Evolutionary conservation across 2,888 invertebrate species (phyloP).

Genomic region (Volucella inflata): DNA sequence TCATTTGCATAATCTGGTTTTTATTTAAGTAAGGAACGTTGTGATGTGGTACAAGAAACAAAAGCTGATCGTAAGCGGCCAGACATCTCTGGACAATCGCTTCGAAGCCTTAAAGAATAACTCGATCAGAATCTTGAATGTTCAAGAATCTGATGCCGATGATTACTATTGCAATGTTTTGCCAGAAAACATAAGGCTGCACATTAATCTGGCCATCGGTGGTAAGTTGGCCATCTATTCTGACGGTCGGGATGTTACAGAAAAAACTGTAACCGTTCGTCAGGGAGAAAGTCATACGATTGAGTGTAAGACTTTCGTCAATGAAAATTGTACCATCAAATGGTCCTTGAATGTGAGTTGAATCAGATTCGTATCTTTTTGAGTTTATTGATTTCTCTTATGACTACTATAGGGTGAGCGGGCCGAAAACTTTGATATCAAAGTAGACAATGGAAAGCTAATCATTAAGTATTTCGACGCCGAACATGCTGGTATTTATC

Average conservation of each 20-base stretch:
- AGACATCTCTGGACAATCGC: constrained; percentile 76
- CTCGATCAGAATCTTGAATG: constrained; percentile 78
- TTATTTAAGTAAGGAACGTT: constrained; percentile 78
- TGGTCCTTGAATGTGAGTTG: constrained; percentile 81
- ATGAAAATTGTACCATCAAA: constrained; percentile 78
- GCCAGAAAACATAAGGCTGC: constrained; percentile 79
- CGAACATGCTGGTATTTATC: constrained; percentile 80
- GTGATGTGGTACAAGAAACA: constrained; percentile 80
- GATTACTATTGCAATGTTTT: constrained; percentile 80
- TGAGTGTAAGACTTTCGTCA: constrained; percentile 79
- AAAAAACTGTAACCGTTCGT: constrained; percentile 80
- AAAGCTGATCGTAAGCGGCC: constrained; percentile 78
- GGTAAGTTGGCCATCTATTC: constrained; percentile 79
- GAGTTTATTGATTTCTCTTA: neutral
- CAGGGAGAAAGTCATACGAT: constrained; percentile 81
- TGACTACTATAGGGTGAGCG: constrained; percentile 78
- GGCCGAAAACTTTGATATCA: constrained; percentile 75
- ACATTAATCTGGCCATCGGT: constrained; percentile 78
- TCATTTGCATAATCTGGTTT: neutral
- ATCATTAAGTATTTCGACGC: constrained; percentile 79
- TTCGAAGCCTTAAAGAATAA: constrained; percentile 80
- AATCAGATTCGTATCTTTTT: neutral
- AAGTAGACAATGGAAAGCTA: constrained; percentile 77
- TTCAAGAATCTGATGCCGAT: constrained; percentile 79
- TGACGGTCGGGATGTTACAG: constrained; percentile 81